Conservation (phyloP, 2,888 invertebrate genomes). For the Marronus borbonicus region DNA sequence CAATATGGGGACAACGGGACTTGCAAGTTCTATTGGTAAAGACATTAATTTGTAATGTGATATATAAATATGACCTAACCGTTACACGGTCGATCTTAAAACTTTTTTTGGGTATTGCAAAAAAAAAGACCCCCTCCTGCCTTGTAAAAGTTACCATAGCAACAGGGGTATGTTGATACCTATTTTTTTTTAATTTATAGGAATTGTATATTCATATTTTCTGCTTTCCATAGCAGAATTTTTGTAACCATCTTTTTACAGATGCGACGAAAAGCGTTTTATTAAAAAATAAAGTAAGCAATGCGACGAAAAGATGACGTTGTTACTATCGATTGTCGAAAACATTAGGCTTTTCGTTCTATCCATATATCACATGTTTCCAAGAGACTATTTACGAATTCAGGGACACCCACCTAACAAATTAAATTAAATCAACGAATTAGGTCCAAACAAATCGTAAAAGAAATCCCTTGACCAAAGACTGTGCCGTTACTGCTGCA, state of each 20-base stretch:
- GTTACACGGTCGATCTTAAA: constrained; percentile 25
- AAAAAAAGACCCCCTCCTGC: neutral
- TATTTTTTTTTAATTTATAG: constrained; percentile 8
- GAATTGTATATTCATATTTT: neutral
- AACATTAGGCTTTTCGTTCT: no score
- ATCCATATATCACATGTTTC: no score
- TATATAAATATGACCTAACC: constrained; percentile 12
- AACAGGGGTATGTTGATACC: neutral
- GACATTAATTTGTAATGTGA: constrained; percentile 45
- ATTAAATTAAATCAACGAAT: constrained; percentile 1
- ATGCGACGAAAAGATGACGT: no score
- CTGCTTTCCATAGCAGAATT: no score
- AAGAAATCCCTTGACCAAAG: constrained; percentile 4
- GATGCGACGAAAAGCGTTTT: no score
- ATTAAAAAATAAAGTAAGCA: no score
- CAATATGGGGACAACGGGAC: constrained; percentile 37
- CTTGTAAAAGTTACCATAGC: neutral
- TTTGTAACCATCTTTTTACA: no score
- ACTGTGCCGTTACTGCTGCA: neutral
- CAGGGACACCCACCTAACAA: neutral
- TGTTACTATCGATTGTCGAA: no score
- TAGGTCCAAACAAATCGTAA: neutral
- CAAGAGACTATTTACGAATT: no score
- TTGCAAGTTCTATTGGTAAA: constrained; percentile 32
- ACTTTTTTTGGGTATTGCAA: constrained; percentile 12